These are phyloP conservation scores for Nesogale talazaci DNA, from an alignment of 2,113 vertebrate genomes.

Conservation along the genomic window DNA sequence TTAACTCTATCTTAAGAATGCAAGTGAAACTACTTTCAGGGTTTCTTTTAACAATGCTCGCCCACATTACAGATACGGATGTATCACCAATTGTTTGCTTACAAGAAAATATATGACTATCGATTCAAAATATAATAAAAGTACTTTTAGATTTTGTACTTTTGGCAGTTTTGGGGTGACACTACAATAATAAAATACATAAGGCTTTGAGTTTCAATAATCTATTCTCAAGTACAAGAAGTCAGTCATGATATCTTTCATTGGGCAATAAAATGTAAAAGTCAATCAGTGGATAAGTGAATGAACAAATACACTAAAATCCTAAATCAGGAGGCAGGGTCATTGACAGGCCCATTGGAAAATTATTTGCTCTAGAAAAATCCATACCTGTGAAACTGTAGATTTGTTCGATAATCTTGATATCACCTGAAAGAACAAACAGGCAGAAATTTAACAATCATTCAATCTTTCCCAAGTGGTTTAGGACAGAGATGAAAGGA, in stretches of 20 bases:
- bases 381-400: conserved; percentile 88
- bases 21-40: conserved; percentile 7
- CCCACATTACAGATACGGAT: background rate
- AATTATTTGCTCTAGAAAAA: conserved; percentile 44
- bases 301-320: background rate
- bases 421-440: conserved; percentile 88
- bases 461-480: background rate
- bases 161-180: background rate
- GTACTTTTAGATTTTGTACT: background rate
- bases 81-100: background rate
- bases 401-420: conserved; percentile 91
- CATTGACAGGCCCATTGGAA: background rate
- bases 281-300: background rate
- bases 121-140: background rate
- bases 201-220: background rate
- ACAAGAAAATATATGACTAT: background rate
- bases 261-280: background rate
- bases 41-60: background rate
- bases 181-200: background rate
- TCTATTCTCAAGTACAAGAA: background rate
- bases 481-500: background rate
- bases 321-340: background rate
- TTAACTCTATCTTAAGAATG: background rate
- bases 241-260: background rate
- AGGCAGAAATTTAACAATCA: conserved; percentile 35